Base-by-base conservation (phyloP, 1,140 invertebrate species). In the Musca vetustissima region DNA sequence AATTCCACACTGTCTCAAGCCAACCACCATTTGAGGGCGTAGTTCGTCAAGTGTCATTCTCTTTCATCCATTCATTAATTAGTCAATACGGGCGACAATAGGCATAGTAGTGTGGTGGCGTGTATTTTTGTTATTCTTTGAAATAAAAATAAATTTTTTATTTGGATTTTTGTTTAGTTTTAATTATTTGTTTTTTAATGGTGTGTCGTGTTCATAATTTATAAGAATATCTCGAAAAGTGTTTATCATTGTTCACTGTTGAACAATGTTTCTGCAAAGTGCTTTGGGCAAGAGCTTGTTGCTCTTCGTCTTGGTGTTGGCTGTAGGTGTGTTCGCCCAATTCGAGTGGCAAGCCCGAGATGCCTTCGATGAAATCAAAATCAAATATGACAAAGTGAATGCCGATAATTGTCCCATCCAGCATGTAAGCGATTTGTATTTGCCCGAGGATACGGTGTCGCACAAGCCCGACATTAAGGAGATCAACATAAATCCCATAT, bases 391-490 rank as follows among this genome's bases (percentile, higher is more conserved):
- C 70, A 89, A 90, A 77, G 90, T 98, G 0, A 90, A 85, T 48
- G 83, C 83, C 1, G 90, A 96, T 19, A 98, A 98, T 83, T 98
- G 97, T 80, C 89, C 88, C 66, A 93, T 97, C 67, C 91, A 93
- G 73, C 91, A 94, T 75, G 82, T 92, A n/a, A 88, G 88, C 22
- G 92, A 97, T 73, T 83, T 99, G 0, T 94, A 92, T 78, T 83
- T 99, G 69, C 91, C 93, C 0, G 85, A 88, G 52, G 92, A 95
- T 72, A 85, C 92, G 0, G 90, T 98, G 0, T 95, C 95, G 0
- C 96, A 98, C 80, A 84, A 94, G 57, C 97, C 97, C 0, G 93
- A 96, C 75, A 95, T 98, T 70, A 97, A 98, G 83, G 93, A 96
- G 77, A 88, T 98, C 53, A 95, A 97, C 75, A 93, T 97, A 21